phyloP scores from a whole-genome alignment of 2,113 vertebrate genomes.

The Montifringilla adamsi region DNA sequence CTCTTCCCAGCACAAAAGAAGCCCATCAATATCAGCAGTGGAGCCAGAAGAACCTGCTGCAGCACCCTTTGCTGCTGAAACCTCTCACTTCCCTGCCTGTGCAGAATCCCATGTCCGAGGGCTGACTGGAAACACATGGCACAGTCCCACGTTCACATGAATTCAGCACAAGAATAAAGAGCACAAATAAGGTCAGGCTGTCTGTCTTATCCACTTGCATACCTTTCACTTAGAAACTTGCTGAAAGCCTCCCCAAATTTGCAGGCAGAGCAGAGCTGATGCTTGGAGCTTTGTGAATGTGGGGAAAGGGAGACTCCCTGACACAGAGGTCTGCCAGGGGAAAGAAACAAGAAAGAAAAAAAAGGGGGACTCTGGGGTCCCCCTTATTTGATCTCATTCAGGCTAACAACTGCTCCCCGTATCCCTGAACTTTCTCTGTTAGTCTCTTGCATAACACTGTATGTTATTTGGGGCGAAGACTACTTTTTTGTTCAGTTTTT shows the following conservation, averaged over 20 bases:
- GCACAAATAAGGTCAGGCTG: neutral
- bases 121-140: conserved; percentile 23
- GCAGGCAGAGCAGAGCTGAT: neutral
- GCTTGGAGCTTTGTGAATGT: neutral
- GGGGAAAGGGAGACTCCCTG: neutral
- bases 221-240: neutral
- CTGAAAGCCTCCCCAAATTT: neutral
- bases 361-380: neutral
- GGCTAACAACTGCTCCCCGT: neutral
- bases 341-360: neutral
- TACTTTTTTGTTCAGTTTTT: neutral
- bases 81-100: neutral
- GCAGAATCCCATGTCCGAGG: neutral
- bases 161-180: neutral
- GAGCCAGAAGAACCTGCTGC: neutral
- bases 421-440: neutral
- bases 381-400: neutral
- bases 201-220: conserved; percentile 8
- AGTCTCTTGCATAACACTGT: neutral
- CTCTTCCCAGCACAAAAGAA: neutral
- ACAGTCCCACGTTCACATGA: neutral
- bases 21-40: neutral
- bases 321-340: neutral
- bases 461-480: neutral
- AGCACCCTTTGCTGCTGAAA: neutral